These are phyloP conservation scores for Coreius guichenoti DNA, from an alignment of 2,797 vertebrate species.

Conservation along the genomic window DNA sequence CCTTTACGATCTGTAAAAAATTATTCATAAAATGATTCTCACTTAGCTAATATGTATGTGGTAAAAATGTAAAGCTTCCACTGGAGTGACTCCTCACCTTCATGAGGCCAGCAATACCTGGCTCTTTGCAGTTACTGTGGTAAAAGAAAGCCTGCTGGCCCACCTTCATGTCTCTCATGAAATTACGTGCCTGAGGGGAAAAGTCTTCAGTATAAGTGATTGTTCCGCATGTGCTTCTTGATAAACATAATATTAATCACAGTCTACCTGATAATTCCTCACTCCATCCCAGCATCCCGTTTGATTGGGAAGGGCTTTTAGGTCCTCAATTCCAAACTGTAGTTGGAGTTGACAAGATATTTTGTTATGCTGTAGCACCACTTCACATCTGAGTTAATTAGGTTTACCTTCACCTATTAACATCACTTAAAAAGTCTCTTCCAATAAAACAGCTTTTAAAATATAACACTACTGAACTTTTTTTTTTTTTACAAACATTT, in stretches of 20 bases:
- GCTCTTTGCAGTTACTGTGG: slow-evolving; percentile 98
- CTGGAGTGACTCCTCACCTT: slow-evolving; percentile 75
- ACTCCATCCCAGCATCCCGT: slow-evolving; percentile 95
- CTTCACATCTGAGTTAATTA: not conserved
- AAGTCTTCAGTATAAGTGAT: not conserved
- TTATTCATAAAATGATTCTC: not conserved
- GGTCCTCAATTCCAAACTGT: slow-evolving; percentile 95
- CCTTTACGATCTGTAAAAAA: slow-evolving; percentile 87
- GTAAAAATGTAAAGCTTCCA: not conserved
- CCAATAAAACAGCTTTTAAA: not conserved
- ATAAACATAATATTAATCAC: not conserved
- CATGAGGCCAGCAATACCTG: slow-evolving; percentile 89
- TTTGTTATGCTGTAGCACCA: not conserved
- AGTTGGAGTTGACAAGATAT: slow-evolving; percentile 13
- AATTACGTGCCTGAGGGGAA: slow-evolving; percentile 89
- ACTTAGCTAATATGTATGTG: not conserved
- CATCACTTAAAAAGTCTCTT: not conserved
- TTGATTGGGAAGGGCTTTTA: slow-evolving; percentile 89
- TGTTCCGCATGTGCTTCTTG: not conserved
- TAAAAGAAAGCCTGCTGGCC: slow-evolving; percentile 94
- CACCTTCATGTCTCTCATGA: slow-evolving; percentile 90
- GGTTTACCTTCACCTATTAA: not conserved
- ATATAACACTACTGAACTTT: not conserved
- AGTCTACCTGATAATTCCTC: slow-evolving; percentile 92
- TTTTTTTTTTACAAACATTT: no score